phyloP scores from a whole-genome alignment of 1,140 invertebrate species.

The Papilio xuthus region DNA sequence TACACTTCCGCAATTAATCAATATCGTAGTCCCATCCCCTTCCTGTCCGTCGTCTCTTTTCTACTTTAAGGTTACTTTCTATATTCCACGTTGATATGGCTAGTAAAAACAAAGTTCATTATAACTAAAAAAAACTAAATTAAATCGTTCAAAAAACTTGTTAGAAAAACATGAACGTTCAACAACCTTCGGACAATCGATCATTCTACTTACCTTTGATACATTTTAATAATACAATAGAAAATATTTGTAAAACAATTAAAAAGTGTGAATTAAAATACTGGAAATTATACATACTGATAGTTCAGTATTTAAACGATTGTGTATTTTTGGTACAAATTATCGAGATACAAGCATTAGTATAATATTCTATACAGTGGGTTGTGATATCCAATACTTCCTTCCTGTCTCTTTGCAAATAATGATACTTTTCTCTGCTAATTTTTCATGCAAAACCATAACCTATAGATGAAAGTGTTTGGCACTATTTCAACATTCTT shows the following conservation, averaged over 20 bases:
- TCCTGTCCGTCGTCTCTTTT: background rate
- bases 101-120: background rate
- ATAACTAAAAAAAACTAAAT: background rate
- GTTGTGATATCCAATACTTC: background rate
- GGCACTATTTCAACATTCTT: background rate
- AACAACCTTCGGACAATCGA: no score
- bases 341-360: no score
- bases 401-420: background rate
- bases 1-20: conserved; percentile 21
- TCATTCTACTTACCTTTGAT: no score
- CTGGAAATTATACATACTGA: no score
- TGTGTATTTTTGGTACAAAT: no score
- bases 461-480: background rate
- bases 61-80: background rate
- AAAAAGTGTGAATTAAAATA: no score
- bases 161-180: no score
- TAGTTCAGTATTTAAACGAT: no score
- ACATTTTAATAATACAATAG: no score
- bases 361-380: no score
- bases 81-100: background rate
- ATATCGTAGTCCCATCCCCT: conserved; percentile 11
- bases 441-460: background rate
- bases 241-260: no score
- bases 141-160: no score
- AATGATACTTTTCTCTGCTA: background rate